phyloP scores from a whole-genome alignment of 2,888 invertebrate species.

The Polylopha cassiicola region DNA sequence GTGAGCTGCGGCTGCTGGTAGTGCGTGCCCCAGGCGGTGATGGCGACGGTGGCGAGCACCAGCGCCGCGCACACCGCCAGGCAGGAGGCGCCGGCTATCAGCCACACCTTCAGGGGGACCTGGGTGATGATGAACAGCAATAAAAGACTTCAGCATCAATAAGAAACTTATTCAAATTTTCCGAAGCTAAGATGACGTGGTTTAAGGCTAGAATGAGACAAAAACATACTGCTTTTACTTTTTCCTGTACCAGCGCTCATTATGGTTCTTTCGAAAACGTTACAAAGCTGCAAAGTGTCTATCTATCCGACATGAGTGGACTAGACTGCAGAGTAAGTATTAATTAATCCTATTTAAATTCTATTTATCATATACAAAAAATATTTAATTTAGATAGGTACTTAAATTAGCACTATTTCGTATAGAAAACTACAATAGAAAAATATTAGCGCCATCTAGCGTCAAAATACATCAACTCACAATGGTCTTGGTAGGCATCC shows the following conservation, averaged over 20 bases:
- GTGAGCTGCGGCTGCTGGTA: conserved; percentile 40
- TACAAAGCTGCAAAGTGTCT: no score
- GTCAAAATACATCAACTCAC: conserved; percentile 35
- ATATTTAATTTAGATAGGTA: no score
- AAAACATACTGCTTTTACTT: no score
- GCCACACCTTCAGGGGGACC: conserved; percentile 68
- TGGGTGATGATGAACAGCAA: no score
- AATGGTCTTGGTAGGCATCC: conserved; percentile 49
- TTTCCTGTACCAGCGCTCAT: no score
- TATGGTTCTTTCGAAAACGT: no score
- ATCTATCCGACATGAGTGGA: no score
- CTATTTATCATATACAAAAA: no score
- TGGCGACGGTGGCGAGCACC: conserved; percentile 62
- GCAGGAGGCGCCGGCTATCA: conserved; percentile 64
- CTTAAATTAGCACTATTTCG: no score
- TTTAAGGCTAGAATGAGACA: conserved; percentile 1
- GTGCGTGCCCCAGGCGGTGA: conserved; percentile 60
- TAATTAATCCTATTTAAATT: no score
- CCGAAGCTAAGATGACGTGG: background rate
- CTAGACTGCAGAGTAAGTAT: no score
- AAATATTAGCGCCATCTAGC: background rate
- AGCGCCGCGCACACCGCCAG: conserved; percentile 64
- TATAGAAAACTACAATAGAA: no score
- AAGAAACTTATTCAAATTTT: conserved; percentile 1
- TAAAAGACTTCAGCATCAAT: conserved; percentile 14